Evolutionary conservation across 1,140 invertebrate species (phyloP), one percentile per base, ranked within the genome.

Genomic region (Drosophila sucinea): DNA sequence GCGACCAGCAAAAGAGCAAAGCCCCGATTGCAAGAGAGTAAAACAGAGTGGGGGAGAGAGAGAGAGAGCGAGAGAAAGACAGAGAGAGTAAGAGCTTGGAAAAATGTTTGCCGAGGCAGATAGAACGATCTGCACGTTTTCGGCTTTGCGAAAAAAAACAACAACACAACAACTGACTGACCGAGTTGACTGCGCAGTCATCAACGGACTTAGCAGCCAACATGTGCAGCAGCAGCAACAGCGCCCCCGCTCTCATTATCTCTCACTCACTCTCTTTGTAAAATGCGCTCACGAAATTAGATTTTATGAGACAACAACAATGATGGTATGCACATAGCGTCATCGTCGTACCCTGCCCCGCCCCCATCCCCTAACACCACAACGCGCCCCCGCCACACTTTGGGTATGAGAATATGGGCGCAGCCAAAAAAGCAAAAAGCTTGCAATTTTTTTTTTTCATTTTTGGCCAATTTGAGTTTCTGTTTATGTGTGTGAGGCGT

Each of bases 221-320:
- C 64, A 62, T 62, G 60, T 35, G 61, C 40, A 56, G 60, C 62
- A 51, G 25, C 62, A 35, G 67, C 54, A 32, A n/a, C 68, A 47
- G 62, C 66, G 66, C 64, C 75, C 60, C 56, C 77, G 71, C 82
- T 73, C 71, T 55, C 72, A 56, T 47, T 32, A 68, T 57, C 64
- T 70, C 67, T 69, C 69, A 64, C 64, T 55, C 55, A 51, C 77
- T 83, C 84, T 72, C 69, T 86, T 71, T 70, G 67, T 80, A 76
- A 82, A 81, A 79, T 89, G 77, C 81, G 84, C 84, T 86, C 83
- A 63, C 76, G 25, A 83, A 86, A 87, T 86, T 86, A 86, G 83
- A 86, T 86, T 84, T 87, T 89, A 87, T 87, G 84, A 89, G 73
- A 87, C 83, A 89, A 73, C 63, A 79, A 81, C 80, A 78, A 74